These are phyloP conservation scores for Eupeodes luniger DNA, from an alignment of 2,888 invertebrate species.

Conservation along the genomic window DNA sequence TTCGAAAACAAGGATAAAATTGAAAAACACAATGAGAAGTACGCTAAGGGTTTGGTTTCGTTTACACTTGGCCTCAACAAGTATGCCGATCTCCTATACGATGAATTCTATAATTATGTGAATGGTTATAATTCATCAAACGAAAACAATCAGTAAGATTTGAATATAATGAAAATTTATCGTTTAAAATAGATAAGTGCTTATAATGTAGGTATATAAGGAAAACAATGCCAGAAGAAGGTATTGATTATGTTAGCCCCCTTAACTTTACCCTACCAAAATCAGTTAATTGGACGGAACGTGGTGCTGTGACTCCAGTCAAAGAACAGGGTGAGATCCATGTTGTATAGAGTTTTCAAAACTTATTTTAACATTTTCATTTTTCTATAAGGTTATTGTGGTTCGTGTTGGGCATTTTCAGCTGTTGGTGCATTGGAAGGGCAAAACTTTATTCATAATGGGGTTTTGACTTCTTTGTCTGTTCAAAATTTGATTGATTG, in stretches of 20 bases:
- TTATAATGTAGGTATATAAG: background rate
- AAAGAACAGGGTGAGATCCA: constrained; percentile 91
- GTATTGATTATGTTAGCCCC: constrained; percentile 81
- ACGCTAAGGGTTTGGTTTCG: constrained; percentile 87
- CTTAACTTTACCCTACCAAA: constrained; percentile 88
- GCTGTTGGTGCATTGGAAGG: constrained; percentile 95
- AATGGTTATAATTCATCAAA: constrained; percentile 87
- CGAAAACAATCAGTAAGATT: constrained; percentile 78
- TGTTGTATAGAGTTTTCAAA: background rate
- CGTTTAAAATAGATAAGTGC: background rate
- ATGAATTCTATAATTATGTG: constrained; percentile 89
- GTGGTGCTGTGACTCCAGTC: constrained; percentile 93
- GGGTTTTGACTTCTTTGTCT: constrained; percentile 91
- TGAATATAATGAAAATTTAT: background rate
- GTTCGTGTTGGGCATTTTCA: constrained; percentile 97
- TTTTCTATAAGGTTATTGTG: constrained; percentile 87
- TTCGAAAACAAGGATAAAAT: constrained; percentile 94
- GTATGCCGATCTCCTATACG: constrained; percentile 93
- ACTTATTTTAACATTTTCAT: background rate
- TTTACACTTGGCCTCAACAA: constrained; percentile 91
- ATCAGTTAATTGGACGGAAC: constrained; percentile 92
- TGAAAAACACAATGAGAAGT: constrained; percentile 92
- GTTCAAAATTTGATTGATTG: constrained; percentile 97
- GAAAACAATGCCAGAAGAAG: constrained; percentile 74
- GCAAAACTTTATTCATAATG: constrained; percentile 92